Evolutionary conservation across 2,113 vertebrate genomes (phyloP), one percentile per base, ranked within the genome.

Genomic region (Regulus satrapa): DNA sequence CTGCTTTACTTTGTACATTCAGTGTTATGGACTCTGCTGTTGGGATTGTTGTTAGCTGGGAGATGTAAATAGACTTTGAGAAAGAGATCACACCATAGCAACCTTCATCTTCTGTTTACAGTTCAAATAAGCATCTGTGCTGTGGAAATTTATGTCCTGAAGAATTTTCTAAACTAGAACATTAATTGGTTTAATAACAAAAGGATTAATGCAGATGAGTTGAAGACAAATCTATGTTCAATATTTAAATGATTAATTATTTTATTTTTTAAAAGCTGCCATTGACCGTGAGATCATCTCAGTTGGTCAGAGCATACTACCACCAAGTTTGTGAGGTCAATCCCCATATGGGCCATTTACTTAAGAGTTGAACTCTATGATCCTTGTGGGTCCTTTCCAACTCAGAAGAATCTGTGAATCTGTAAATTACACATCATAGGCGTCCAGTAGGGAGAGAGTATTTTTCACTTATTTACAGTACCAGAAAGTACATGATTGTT

Each of bases 21-120:
- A 85, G 58, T 45, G 84, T 93, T 80, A 40, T 41, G 55, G 43
- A 29, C 45, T 92, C n/a, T 43, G 31, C 72, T 86, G 20, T 43
- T 48, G 74, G 71, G 63, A 45, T 61, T 81, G 68, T 92, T 96
- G 85, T 93, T 93, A 81, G 61, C 85, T 72, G 64, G 40, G 63
- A 81, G 49, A 80, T 85, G 49, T 96, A 96, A 94, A 96, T 79
- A 93, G 69, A 81, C 72, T 85, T 89, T 38, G 86, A 94, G 88
- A 64, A 97, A 71, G 85, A 68, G 72, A 74, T 77, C 49, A 82
- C 51, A 46, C 86, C 97, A 97, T 97, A 66, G 96, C 95, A 97
- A 97, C 95, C 82, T 84, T 73, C 58, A 24, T 85, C 91, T 94
- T 95, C 78, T 92, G 86, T 94, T 96, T 96, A 91, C 34, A 14